A percentile compares a stretch with the other conserved stretches of the same genome.
Conservation (phyloP, 2,888 invertebrate genomes). For the Pachydiplax longipennis region DNA sequence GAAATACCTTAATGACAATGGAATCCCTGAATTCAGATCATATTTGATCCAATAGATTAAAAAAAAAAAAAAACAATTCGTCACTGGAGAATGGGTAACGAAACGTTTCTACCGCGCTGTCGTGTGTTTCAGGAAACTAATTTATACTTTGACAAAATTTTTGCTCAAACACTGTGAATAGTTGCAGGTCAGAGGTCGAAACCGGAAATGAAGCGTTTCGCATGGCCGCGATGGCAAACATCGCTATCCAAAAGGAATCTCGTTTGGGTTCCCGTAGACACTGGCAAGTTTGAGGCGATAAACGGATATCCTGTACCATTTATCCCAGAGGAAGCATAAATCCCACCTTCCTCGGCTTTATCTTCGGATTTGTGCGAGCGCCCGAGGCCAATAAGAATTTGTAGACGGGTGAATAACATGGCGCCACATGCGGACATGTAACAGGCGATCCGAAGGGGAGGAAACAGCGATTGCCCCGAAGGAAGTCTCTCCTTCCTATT, state of each 20-base stretch:
- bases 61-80: too few relatives aligned
- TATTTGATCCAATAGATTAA: too few relatives aligned
- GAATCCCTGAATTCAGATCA: too few relatives aligned
- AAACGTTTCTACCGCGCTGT: too few relatives aligned
- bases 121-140: too few relatives aligned
- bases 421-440: neutral
- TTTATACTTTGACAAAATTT: too few relatives aligned
- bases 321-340: neutral
- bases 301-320: neutral
- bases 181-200: too few relatives aligned
- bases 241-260: neutral
- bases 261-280: neutral
- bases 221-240: neutral
- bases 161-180: too few relatives aligned
- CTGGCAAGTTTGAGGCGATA: neutral
- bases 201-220: neutral
- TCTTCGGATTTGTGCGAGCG: neutral
- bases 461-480: neutral
- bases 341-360: neutral
- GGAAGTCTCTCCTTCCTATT: neutral
- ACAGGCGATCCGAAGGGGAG: neutral
- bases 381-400: neutral
- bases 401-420: neutral
- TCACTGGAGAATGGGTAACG: too few relatives aligned
- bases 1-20: too few relatives aligned